A percentile compares a stretch with the other conserved stretches of the same genome.
Conservation (phyloP, 2,888 invertebrate genomes). For the Apotomis turbidana region DNA sequence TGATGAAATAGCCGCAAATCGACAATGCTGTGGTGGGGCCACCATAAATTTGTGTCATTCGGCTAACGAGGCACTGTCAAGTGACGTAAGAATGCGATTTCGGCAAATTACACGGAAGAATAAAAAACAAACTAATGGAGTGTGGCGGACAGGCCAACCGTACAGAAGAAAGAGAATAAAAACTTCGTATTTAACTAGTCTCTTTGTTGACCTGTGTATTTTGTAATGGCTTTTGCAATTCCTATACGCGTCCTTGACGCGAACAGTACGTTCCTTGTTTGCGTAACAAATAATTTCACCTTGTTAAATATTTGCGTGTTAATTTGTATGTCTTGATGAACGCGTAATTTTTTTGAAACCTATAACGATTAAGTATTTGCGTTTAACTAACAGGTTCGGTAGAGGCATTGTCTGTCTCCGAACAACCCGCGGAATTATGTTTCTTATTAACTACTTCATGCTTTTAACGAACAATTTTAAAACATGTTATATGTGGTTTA, state of each 20-base stretch:
- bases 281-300: constrained; percentile 29
- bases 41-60: constrained; percentile 49
- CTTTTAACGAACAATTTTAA: too few relatives aligned
- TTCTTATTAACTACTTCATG: too few relatives aligned
- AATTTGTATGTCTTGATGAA: background rate
- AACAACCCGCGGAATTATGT: too few relatives aligned
- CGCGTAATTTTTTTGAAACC: too few relatives aligned
- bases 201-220: constrained; percentile 44
- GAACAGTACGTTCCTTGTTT: constrained; percentile 32
- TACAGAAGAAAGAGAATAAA: constrained; percentile 32
- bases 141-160: constrained; percentile 57
- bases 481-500: too few relatives aligned
- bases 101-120: constrained; percentile 71
- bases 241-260: constrained; percentile 38
- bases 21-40: constrained; percentile 27
- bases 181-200: constrained; percentile 32
- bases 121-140: constrained; percentile 64
- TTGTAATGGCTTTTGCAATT: constrained; percentile 39
- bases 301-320: background rate
- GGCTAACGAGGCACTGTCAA: constrained; percentile 59
- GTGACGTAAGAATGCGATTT: constrained; percentile 71
- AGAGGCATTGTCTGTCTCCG: too few relatives aligned
- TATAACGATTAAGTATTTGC: too few relatives aligned
- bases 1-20: constrained; percentile 32
- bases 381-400: too few relatives aligned